Conservation (phyloP, 23 tunicate genomes). For the Botrylloides violaceus region DNA sequence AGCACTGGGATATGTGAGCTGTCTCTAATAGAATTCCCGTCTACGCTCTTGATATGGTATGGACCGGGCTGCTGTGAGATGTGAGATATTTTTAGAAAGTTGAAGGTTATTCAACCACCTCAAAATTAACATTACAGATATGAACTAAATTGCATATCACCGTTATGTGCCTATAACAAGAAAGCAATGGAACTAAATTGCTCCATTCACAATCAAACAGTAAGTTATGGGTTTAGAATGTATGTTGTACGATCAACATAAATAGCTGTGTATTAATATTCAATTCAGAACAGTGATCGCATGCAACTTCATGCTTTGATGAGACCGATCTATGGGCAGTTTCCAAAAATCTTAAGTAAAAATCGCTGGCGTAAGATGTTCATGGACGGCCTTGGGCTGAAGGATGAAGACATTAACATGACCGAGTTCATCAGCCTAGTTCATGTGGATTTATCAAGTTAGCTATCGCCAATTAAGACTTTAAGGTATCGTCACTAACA, state of each 20-base stretch:
- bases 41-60: too few relatives aligned
- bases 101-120: too few relatives aligned
- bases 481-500: too few relatives aligned
- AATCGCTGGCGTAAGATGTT: slow-evolving; percentile 36
- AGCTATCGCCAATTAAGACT: background rate
- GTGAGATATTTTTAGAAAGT: too few relatives aligned
- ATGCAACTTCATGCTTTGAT: background rate
- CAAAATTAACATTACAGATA: too few relatives aligned
- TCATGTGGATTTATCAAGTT: slow-evolving; percentile 22
- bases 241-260: too few relatives aligned
- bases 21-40: too few relatives aligned
- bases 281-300: background rate
- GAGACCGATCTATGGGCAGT: background rate
- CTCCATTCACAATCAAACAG: background rate
- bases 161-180: background rate
- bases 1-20: too few relatives aligned
- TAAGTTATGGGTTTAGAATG: too few relatives aligned
- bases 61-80: too few relatives aligned
- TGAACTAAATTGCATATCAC: slow-evolving; percentile 4
- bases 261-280: too few relatives aligned
- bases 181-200: background rate
- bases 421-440: slow-evolving; percentile 26
- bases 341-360: slow-evolving; percentile 33
- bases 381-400: slow-evolving; percentile 28
- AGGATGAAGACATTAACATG: slow-evolving; percentile 15